Percentiles rank a stretch among this genome's conserved stretches.
Evolutionary conservation across 2,797 vertebrate species (phyloP).

Genomic region (Esox lucius): DNA sequence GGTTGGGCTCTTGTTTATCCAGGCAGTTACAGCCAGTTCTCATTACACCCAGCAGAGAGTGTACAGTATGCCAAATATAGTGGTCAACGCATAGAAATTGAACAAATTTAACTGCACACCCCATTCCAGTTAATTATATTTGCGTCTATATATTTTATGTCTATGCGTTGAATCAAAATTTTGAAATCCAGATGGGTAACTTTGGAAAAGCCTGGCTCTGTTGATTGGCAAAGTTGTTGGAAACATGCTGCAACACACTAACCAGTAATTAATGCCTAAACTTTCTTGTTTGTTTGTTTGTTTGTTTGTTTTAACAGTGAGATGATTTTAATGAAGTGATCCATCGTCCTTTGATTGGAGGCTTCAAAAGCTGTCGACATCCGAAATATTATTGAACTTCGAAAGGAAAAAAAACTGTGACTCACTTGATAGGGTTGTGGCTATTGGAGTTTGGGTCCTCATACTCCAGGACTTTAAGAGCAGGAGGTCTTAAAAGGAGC

Average conservation of each 20-base stretch:
- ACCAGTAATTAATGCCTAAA: background rate
- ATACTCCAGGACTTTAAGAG: conserved; percentile 4
- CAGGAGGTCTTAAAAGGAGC: background rate
- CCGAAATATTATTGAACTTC: background rate
- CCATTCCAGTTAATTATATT: conserved; percentile 26
- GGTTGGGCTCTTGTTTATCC: conserved; percentile 34
- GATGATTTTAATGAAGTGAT: conserved; percentile 56
- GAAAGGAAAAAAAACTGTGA: conserved; percentile 19
- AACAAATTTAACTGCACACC: too few relatives aligned
- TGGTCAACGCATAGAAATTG: too few relatives aligned
- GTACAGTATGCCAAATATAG: background rate
- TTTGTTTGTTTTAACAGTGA: conserved; percentile 55
- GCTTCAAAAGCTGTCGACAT: conserved; percentile 17
- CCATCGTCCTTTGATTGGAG: conserved; percentile 30
- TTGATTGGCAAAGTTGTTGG: conserved; percentile 6
- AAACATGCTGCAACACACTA: background rate
- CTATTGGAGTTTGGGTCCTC: conserved; percentile 27
- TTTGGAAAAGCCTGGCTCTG: background rate
- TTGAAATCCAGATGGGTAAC: too few relatives aligned
- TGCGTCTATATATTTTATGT: background rate
- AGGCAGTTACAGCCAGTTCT: conserved; percentile 35
- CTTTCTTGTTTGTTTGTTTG: conserved; percentile 45
- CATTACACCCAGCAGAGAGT: conserved; percentile 28
- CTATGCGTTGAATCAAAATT: too few relatives aligned
- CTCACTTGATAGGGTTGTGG: conserved; percentile 17